A percentile compares a stretch with the other conserved stretches of the same genome.
phyloP scores from a whole-genome alignment of 2,888 invertebrate species.

The Allacma fusca region DNA sequence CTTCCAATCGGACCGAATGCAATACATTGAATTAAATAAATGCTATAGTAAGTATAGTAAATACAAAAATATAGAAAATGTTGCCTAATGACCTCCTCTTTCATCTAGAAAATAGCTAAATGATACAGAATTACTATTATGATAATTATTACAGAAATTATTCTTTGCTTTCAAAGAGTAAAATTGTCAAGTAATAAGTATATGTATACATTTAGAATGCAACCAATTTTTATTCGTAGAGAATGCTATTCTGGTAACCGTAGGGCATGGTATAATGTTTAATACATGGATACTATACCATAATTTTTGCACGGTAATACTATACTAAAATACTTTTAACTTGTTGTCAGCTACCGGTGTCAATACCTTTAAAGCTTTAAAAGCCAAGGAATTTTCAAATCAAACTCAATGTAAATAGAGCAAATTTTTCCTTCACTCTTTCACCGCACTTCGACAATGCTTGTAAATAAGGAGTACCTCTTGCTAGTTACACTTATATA shows the following conservation, averaged over 20 bases:
- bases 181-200: too few species aligned
- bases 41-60: neutral
- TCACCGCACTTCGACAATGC: too few species aligned
- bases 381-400: neutral
- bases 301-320: too few species aligned
- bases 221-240: neutral
- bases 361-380: neutral
- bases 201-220: neutral
- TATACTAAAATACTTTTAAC: neutral
- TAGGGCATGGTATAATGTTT: too few species aligned
- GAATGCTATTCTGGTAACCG: neutral
- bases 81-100: too few species aligned
- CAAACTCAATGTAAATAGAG: neutral
- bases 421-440: too few species aligned
- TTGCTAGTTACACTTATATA: too few species aligned
- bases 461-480: too few species aligned
- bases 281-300: too few species aligned
- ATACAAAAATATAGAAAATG: neutral
- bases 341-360: neutral
- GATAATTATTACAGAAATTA: neutral
- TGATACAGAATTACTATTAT: too few species aligned
- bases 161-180: too few species aligned
- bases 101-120: too few species aligned
- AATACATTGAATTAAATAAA: conserved; percentile 36
- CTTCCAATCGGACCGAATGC: conserved; percentile 53